These are phyloP conservation scores for Ellobius talpinus DNA, from an alignment of 2,113 vertebrate species.

Conservation along the genomic window DNA sequence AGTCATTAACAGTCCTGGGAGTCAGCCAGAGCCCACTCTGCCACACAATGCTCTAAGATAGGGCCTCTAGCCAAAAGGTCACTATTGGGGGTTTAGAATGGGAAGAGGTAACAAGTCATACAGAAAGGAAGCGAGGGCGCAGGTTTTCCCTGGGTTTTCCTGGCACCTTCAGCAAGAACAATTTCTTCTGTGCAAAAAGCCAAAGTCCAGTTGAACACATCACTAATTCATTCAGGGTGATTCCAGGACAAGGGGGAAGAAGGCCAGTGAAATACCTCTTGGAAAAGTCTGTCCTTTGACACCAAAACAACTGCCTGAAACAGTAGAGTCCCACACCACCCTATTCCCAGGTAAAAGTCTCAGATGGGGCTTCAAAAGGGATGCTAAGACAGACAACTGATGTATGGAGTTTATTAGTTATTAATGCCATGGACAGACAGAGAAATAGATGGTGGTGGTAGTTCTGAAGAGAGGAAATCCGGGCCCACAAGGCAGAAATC, in stretches of 20 bases:
- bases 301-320: conserved; percentile 27
- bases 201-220: neutral
- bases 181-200: conserved; percentile 60
- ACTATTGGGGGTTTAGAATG: neutral
- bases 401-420: neutral
- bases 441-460: neutral
- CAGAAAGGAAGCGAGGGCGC: neutral
- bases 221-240: conserved; percentile 49
- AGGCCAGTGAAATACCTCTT: neutral
- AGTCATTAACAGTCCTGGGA: conserved; percentile 79
- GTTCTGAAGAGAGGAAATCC: neutral
- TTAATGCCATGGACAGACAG: neutral
- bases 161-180: conserved; percentile 29
- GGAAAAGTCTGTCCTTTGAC: conserved; percentile 47
- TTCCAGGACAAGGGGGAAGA: conserved; percentile 11
- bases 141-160: conserved; percentile 34
- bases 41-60: conserved; percentile 56
- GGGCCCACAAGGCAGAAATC: neutral
- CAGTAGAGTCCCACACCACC: neutral
- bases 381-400: neutral
- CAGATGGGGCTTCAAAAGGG: neutral
- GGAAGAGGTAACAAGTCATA: neutral
- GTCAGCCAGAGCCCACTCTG: conserved; percentile 64
- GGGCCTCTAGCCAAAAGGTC: conserved; percentile 52
- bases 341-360: neutral